Conservation (phyloP, 2,113 vertebrate genomes). For the Lanius ludovicianus region DNA sequence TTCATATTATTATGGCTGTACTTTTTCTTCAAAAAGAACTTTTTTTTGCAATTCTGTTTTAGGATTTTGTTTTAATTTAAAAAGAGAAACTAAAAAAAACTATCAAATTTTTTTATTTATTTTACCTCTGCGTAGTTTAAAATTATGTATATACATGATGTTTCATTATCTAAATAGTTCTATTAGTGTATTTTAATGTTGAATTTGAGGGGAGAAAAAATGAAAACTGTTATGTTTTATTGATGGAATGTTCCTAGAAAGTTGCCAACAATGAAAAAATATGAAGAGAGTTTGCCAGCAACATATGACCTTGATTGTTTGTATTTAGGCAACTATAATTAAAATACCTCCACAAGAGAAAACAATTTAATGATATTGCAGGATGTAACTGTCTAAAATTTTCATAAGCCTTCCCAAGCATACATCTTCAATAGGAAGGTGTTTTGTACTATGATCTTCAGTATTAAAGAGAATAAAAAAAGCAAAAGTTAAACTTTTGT, state of each 20-base stretch:
- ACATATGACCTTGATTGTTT: background rate
- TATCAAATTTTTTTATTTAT: background rate
- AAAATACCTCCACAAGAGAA: background rate
- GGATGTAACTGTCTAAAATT: background rate
- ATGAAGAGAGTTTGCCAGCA: background rate
- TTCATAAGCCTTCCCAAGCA: background rate
- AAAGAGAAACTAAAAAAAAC: background rate
- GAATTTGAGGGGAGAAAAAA: background rate
- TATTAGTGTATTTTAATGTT: background rate
- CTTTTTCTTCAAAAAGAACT: background rate
- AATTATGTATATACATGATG: background rate
- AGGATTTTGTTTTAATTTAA: background rate
- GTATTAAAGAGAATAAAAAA: background rate
- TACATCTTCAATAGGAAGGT: background rate
- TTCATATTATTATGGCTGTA: background rate
- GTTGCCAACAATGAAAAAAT: background rate
- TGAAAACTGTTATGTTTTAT: background rate
- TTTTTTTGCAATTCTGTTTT: background rate
- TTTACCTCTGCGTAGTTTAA: background rate
- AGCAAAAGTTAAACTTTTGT: background rate
- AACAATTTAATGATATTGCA: background rate
- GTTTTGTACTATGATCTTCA: background rate
- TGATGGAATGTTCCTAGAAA: background rate
- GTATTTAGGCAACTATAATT: background rate
- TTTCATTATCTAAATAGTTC: background rate